Evolutionary conservation across 2,113 vertebrate genomes (phyloP).

Genomic region (Catharus bicknelli): DNA sequence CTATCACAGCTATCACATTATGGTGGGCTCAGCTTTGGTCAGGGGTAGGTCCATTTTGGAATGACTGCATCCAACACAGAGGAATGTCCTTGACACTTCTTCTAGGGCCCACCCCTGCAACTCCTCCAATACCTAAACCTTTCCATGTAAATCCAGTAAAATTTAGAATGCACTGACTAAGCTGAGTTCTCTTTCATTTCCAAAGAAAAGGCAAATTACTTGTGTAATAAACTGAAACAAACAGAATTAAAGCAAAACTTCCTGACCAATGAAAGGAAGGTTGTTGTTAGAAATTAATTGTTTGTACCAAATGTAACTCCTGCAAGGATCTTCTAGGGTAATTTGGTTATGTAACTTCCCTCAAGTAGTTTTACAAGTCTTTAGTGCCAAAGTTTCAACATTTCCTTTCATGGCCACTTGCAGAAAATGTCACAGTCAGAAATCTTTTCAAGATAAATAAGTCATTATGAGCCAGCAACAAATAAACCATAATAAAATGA

Average conservation of each 20-base stretch:
- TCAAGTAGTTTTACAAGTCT: conserved; percentile 2
- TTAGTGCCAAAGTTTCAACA: background rate
- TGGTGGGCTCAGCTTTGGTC: background rate
- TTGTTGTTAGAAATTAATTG: conserved; percentile 2
- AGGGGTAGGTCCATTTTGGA: fast-evolving
- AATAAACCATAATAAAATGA: conserved; percentile 27
- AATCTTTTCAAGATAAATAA: conserved; percentile 42
- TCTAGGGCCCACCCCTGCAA: background rate
- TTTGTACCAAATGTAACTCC: background rate
- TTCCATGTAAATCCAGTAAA: background rate
- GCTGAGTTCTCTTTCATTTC: background rate
- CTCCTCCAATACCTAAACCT: background rate
- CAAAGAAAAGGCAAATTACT: background rate
- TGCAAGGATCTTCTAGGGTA: background rate
- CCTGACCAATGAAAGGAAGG: background rate
- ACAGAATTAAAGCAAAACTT: background rate
- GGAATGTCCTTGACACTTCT: background rate
- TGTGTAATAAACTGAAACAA: background rate
- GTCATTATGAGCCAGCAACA: conserved; percentile 9
- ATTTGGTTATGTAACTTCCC: background rate
- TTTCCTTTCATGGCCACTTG: background rate
- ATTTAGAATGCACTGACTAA: background rate
- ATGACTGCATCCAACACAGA: fast-evolving
- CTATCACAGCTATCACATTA: background rate
- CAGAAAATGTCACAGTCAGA: background rate